Percentiles rank a stretch among this genome's conserved stretches.
Conservation (phyloP, 2,113 vertebrate genomes). For the Narcine bancroftii region DNA sequence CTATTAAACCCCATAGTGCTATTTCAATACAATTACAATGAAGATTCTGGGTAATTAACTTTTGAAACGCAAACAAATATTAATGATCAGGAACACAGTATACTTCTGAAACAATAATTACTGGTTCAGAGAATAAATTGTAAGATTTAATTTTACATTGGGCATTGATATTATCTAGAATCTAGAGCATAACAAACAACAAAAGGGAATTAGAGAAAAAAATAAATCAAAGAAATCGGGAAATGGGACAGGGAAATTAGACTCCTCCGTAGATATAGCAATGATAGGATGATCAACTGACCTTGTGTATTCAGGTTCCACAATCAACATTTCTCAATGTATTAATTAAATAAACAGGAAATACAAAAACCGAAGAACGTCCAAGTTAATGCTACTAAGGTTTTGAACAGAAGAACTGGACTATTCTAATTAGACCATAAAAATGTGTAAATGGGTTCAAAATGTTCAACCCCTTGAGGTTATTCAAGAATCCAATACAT, state of each 20-base stretch:
- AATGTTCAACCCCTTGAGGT: background rate
- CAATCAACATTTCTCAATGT: background rate
- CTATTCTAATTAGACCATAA: background rate
- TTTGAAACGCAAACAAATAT: background rate
- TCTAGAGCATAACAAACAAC: too few relatives aligned
- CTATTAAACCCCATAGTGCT: background rate
- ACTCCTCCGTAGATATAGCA: background rate
- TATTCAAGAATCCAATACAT: too few relatives aligned
- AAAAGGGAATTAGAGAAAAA: too few relatives aligned
- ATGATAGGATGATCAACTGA: background rate
- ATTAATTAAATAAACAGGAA: background rate
- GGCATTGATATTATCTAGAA: too few relatives aligned
- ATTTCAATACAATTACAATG: background rate
- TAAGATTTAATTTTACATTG: too few relatives aligned
- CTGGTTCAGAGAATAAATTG: too few relatives aligned
- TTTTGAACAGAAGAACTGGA: background rate
- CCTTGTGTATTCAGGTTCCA: too few relatives aligned
- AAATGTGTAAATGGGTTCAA: background rate
- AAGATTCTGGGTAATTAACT: background rate
- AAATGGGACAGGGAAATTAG: too few relatives aligned
- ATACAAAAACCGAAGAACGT: background rate
- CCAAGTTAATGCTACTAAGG: background rate
- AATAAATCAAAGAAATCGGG: too few relatives aligned
- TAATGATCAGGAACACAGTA: background rate
- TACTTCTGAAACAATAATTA: constrained; percentile 7